Conservation (phyloP, 2,113 vertebrate species). For the Hyaena hyaena region DNA sequence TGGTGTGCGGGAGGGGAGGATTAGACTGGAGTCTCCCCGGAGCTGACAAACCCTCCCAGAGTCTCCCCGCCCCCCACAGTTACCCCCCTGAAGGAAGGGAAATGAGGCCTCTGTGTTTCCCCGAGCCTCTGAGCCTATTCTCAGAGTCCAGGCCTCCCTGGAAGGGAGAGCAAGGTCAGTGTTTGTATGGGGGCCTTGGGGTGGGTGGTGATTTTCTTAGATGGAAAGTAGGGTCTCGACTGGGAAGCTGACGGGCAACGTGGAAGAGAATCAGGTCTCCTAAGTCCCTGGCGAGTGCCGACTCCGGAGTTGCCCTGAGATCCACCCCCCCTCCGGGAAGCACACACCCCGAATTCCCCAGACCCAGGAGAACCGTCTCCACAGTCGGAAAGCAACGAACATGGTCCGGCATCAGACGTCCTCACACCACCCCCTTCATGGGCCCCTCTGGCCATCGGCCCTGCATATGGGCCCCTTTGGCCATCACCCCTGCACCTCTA, state of each 20-base stretch:
- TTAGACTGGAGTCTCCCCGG: background rate
- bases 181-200: background rate
- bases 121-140: background rate
- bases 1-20: background rate
- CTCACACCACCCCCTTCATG: rapidly evolving
- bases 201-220: background rate
- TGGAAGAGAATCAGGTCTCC: background rate
- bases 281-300: too few relatives aligned
- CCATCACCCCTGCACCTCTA: background rate
- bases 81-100: background rate
- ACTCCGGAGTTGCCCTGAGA: background rate
- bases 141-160: background rate
- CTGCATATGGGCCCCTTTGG: background rate
- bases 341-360: background rate
- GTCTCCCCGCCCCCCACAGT: rapidly evolving
- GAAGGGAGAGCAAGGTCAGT: background rate
- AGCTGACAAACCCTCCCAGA: background rate
- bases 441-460: background rate
- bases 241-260: too few relatives aligned
- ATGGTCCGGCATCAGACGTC: rapidly evolving
- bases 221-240: background rate
- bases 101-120: background rate
- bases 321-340: too few relatives aligned
- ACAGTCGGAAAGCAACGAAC: background rate
- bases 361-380: too few relatives aligned